Percentiles rank a stretch among this genome's conserved stretches.
Evolutionary conservation across 2,113 vertebrate genomes (phyloP).

Genomic region (Struthidea cinerea): DNA sequence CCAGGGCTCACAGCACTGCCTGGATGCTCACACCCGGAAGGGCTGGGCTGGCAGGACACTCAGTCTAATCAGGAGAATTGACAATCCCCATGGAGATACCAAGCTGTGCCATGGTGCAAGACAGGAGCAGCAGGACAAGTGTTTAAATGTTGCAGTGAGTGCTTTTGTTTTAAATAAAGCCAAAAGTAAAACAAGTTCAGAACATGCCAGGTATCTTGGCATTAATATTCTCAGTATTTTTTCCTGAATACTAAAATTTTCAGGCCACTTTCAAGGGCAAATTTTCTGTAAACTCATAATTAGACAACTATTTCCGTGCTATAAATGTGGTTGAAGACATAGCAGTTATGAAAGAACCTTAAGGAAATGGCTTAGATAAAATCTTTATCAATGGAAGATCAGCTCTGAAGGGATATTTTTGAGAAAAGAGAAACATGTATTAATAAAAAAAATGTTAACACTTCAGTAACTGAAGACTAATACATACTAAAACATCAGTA

Average conservation of each 20-base stretch:
- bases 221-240: not conserved
- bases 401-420: not conserved
- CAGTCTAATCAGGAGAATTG: not conserved
- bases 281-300: not conserved
- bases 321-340: not conserved
- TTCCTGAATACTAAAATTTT: not conserved
- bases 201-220: not conserved
- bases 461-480: not conserved
- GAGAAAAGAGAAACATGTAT: not conserved
- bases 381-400: not conserved
- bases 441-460: not conserved
- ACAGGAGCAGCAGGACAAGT: not conserved
- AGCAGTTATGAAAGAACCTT: not conserved
- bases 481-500: not conserved
- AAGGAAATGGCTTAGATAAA: not conserved
- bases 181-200: not conserved
- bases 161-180: not conserved
- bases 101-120: not conserved
- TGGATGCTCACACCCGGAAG: accelerated
- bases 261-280: not conserved
- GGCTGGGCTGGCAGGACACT: not conserved
- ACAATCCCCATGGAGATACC: not conserved
- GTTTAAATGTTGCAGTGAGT: not conserved
- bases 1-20: not conserved
- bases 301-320: not conserved